Base-by-base conservation (phyloP, 2,113 vertebrate genomes). In the Carassius carassius region DNA sequence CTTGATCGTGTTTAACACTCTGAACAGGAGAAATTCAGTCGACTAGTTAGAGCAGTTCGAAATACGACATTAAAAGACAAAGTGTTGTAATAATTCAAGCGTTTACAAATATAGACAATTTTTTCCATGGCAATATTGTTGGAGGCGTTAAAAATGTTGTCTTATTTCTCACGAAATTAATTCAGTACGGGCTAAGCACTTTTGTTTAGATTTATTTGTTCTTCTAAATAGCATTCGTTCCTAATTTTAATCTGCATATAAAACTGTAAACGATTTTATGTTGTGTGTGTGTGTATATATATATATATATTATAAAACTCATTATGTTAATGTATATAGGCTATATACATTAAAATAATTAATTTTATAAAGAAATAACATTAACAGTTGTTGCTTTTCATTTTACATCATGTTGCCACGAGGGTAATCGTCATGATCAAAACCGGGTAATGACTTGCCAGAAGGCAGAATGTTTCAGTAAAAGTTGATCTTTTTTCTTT, bases 401-500 rank as follows among this genome's bases (percentile, higher is more conserved):
- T 37, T 37, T 37, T 41, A 12, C 35, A 21, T 41, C 21, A 35
- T n/a, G 9, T 72, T 72, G 35, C 10, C 9, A 21, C 12, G 35
- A n/a, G 19, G 19, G 29, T 69, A 35, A 41, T n/a, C 19, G 2
- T 44, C 69, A n/a, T 72, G 19, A 72, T 44, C 69, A 56, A 77
- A 77, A 77, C 16, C 21, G 47, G 49, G 32, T 29, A 32, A 29
- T 32, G 65, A 54, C 10, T 78, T 78, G 35, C 10, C 32, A 78
- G 35, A 78, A 62, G 19, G 19, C 76, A 78, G 12, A 41, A 9
- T 41, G 16, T 78, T 93, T 92, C 84, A 91, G 91, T 90, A 72
- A 87, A 91, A 92, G 88, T 86, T 87, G 89, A 90, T 92, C 92
- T 90, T 93, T 91, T 91, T 85, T 2, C 17, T 23, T 63, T 23